Evolutionary conservation across 1,140 invertebrate genomes (phyloP).

Genomic region (Drosophila lini): DNA sequence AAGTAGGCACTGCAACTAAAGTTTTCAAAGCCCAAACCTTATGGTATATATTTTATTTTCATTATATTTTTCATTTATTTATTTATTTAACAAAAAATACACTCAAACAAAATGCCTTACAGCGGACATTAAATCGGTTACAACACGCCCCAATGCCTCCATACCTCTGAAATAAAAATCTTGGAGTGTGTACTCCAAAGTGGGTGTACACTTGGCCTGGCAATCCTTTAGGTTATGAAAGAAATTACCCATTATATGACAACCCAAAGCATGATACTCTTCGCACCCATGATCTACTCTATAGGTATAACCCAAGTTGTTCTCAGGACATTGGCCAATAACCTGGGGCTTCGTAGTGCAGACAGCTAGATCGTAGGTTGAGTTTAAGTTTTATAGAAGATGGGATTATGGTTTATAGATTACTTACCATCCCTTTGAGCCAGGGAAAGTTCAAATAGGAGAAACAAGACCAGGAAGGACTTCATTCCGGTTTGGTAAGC

Average conservation of each 20-base stretch:
- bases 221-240: background rate
- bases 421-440: background rate
- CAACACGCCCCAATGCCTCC: background rate
- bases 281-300: background rate
- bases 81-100: background rate
- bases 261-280: background rate
- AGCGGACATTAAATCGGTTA: background rate
- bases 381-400: background rate
- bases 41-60: background rate
- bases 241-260: background rate
- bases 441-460: background rate
- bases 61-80: background rate
- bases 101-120: background rate
- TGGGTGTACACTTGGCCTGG: background rate
- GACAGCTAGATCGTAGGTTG: background rate
- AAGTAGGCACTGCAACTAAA: slow-evolving; percentile 20
- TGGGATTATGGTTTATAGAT: background rate
- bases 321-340: background rate
- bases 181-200: background rate
- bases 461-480: background rate
- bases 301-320: background rate
- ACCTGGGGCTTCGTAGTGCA: background rate
- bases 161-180: background rate
- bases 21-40: background rate
- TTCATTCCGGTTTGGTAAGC: slow-evolving; percentile 1